Evolutionary conservation across 2,113 vertebrate species (phyloP), one percentile per base, ranked within the genome.

Genomic region (Neofelis nebulosa): DNA sequence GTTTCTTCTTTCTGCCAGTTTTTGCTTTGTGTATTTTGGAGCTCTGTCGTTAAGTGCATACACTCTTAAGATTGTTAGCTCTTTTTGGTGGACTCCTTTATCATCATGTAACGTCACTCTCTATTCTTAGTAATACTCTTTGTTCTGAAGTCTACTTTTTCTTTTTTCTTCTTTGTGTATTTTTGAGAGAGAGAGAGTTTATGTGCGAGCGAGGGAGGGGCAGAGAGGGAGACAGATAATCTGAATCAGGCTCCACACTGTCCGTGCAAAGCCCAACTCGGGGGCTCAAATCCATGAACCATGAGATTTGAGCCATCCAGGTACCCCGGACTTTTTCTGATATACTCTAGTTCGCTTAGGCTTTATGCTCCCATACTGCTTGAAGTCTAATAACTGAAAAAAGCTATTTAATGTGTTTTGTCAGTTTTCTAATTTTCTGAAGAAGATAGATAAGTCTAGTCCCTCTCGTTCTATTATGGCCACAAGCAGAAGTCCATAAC

Each of bases 391-490:
- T 31, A 3, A 71, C 38, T 16, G 50, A 89, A 88, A 63, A 71
- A 14, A 94, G 36, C 13, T 81, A 33, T 52, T 82, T 73, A 19
- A 19, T 74, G 36, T 79, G 36, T 79, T 91, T 80, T 80, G 38
- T 61, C 71, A 95, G 80, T 91, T 79, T 76, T 86, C 81, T 61
- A 33, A 69, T 78, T 69, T 85, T 95, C 68, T 69, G 48, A 57
- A 38, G 38, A 79, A 63, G 50, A 7, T 63, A 61, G 19, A 23
- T 65, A 91, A 69, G 31, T 65, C 66, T 89, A 50, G 29, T 66
- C 41, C 78, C 41, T 81, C 18, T 41, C 61, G 18, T 33, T 81
- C 27, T 71, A 61, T 45, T 45, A 90, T 31, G 18, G 36, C 11
- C 52, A 19, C 5, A 71, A 63, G 45, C 36, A 36, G 63, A 71